Base-by-base conservation (phyloP, 2,888 invertebrate genomes). In the Andrena camellia region DNA sequence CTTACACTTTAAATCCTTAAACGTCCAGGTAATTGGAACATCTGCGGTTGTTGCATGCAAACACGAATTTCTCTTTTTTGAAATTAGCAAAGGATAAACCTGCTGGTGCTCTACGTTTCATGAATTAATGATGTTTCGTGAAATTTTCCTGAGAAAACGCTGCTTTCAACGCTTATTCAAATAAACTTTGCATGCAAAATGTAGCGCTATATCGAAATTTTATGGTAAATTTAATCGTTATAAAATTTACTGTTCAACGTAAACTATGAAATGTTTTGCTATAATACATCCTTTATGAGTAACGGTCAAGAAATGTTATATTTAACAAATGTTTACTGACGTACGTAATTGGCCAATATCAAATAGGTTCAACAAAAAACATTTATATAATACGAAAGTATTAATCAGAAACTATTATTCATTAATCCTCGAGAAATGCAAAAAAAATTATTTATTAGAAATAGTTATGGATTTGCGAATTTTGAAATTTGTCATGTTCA, bases 21-120 rank as follows among this genome's bases (percentile, higher is more conserved):
- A 33, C 67, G 67, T 59, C 66, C 42, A 57, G 57, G 35, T 66
- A 66, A 73, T 66, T 73, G 57, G 66, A 66, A 66, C 17, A 57
- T 29, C 67, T 59, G 48, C 23, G 59, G 67, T 67, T 59, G 48
- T 31, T 48, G 17, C 48, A 67, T 67, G 23, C 20, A 59, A 33
- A 59, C 48, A 50, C 42, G 66, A 59, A 67, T 67, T 67, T 59
- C 59, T 59, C 42, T 67, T 67, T 17, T 67, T 67, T 29, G 69
- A 33, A 42, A 75, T 60, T 69, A 52, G 20, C 33, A 69, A 62
- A 52, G 50, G 8, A 26, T 69, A 69, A 62, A 68, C 20, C n/a
- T 26, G 50, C 48, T 17, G n/a, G 50, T 50, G 7, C 26, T 13
- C 23, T 13, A 29, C 23, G 50, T 62, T 68, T 52, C 52, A 17